Evolutionary conservation across 2,888 invertebrate genomes (phyloP).

Genomic region (Nemotelus pantherinus): DNA sequence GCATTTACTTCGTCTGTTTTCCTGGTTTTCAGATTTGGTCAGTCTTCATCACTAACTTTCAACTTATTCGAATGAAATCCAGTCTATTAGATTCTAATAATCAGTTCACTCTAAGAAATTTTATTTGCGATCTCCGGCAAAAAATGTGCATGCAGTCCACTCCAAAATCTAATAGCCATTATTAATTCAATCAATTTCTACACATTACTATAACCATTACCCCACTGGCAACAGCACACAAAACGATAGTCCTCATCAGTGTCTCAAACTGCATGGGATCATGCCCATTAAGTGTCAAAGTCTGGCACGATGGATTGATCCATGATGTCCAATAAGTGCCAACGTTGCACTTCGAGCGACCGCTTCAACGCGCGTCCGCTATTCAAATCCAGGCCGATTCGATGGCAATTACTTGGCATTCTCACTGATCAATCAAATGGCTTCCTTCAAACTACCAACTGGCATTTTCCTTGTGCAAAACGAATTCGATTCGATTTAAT

Average conservation of each 20-base stretch:
- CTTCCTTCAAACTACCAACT: slow-evolving; percentile 22
- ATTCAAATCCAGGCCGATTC: slow-evolving; percentile 28
- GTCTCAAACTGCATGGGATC: not conserved
- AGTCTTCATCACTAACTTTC: too few species aligned
- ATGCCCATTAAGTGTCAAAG: slow-evolving; percentile 34
- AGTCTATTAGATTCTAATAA: too few species aligned
- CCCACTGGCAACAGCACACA: too few species aligned
- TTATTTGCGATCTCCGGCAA: too few species aligned
- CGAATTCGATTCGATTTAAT: slow-evolving; percentile 31
- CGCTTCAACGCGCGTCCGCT: not conserved
- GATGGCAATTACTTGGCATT: slow-evolving; percentile 31
- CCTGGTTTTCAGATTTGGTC: too few species aligned
- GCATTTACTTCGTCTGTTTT: too few species aligned
- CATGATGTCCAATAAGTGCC: slow-evolving; percentile 40
- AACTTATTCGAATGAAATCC: too few species aligned
- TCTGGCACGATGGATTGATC: slow-evolving; percentile 40
- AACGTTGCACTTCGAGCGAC: not conserved
- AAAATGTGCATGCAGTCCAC: too few species aligned
- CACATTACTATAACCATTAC: too few species aligned
- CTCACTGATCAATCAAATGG: slow-evolving; percentile 44
- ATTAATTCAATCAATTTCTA: too few species aligned
- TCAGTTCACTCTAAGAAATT: too few species aligned
- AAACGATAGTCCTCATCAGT: not conserved
- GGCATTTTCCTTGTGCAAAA: slow-evolving; percentile 1
- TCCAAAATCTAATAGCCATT: too few species aligned